Evolutionary conservation across 1,140 invertebrate species (phyloP).

Genomic region (Schlechtendalia chinensis): DNA sequence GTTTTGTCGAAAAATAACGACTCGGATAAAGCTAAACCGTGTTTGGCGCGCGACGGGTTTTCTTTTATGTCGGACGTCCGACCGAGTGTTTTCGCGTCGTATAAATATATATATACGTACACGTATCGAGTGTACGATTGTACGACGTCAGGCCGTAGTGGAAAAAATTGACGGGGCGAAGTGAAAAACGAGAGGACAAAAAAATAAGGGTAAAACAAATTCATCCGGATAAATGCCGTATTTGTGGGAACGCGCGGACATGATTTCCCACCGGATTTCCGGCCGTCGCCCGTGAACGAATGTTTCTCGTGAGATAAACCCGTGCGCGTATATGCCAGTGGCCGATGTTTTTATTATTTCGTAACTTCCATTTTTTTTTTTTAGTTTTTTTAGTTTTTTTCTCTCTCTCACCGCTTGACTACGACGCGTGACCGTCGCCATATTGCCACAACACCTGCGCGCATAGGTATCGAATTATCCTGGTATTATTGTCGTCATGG

Average conservation of each 20-base stretch:
- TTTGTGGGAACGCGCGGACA: constrained; percentile 32
- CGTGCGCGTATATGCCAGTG: too few species aligned
- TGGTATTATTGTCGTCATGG: too few species aligned
- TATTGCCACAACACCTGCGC: not conserved
- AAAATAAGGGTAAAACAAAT: too few species aligned
- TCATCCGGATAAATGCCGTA: not conserved
- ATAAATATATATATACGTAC: not conserved
- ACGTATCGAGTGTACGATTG: not conserved
- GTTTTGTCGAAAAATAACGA: constrained; percentile 11
- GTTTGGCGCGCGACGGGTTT: constrained; percentile 37
- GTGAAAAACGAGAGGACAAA: not conserved
- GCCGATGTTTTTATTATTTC: too few species aligned
- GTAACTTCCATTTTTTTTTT: not conserved
- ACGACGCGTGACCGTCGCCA: constrained; percentile 10
- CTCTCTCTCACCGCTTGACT: not conserved
- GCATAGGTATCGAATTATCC: not conserved
- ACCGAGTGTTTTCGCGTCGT: constrained; percentile 1
- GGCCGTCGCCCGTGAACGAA: not conserved
- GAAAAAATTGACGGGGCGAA: constrained; percentile 1
- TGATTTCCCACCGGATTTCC: constrained; percentile 46
- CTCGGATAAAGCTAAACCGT: constrained; percentile 43
- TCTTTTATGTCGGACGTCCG: constrained; percentile 45
- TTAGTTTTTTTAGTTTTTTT: not conserved
- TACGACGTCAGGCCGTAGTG: not conserved
- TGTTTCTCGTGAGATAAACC: constrained; percentile 26